Base-by-base conservation (phyloP, 2,888 invertebrate genomes). In the Apotomis capreana region DNA sequence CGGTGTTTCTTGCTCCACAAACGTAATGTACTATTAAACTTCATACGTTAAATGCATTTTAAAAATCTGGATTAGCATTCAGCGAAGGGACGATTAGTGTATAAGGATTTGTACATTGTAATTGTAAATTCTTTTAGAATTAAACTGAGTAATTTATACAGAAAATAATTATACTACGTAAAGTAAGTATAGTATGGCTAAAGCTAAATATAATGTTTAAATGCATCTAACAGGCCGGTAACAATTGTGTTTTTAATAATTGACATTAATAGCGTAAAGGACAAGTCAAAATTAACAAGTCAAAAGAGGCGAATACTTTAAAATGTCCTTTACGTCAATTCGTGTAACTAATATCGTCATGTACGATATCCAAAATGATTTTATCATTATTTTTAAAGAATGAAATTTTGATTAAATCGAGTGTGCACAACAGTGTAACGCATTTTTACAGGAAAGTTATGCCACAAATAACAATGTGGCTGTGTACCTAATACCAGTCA, bases 71-170 rank as follows among this genome's bases (percentile, higher is more conserved):
- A 49, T 62, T 71, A 71, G 71, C 67, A 73, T 57, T 68, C 12
- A 58, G 40, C n/a, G 57, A 69, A 70, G 61, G 46, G 5, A 58
- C 59, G 46, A 60, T 61, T 71, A 72, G 72, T 68, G 84, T 73
- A 37, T 91, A 91, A 90, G 90, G 70, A 77, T 81, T 84, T 90
- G 90, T 90, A 89, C 82, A 90, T 88, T 90, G 83, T 91, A 87
- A 85, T 82, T 91, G 88, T 91, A 91, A 90, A 91, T 88, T 89
- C 81, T 87, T 83, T 85, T 89, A 87, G 84, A 79, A 71, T 76
- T 76, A 79, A 80, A 76, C 76, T 75, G 76, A 77, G 75, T 83
- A 83, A 84, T 80, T 83, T 83, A 81, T 82, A 82, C 79, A 79
- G 63, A 77, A 26, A 67, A 68, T 67, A 61, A 67, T 58, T 49